Evolutionary conservation across 2,113 vertebrate genomes (phyloP).

Genomic region (Hiodon tergisus): DNA sequence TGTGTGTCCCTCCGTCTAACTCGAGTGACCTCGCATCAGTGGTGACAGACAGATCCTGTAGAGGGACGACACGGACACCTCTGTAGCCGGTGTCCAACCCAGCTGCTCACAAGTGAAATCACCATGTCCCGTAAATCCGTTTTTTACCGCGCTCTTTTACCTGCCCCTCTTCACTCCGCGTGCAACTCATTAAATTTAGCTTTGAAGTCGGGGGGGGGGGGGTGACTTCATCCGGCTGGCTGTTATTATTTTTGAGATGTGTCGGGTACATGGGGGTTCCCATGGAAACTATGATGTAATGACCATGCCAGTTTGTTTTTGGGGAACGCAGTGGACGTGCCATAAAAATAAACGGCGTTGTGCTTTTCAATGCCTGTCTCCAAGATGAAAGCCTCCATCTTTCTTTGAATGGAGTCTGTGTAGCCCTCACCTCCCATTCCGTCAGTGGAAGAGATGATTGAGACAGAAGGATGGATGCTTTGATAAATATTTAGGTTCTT

Average conservation of each 20-base stretch:
- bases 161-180: not conserved
- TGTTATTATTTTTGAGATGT: constrained; percentile 1
- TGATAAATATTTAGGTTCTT: no score
- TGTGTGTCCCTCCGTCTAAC: no score
- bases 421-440: not conserved
- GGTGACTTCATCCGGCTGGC: constrained; percentile 18
- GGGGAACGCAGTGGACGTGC: not conserved
- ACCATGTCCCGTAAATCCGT: not conserved
- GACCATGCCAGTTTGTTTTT: not conserved
- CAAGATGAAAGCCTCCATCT: not conserved
- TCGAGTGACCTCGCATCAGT: no score
- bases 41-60: not conserved
- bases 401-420: not conserved
- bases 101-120: no score
- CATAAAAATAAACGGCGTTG: constrained; percentile 1
- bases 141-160: not conserved
- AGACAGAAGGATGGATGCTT: no score
- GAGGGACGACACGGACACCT: not conserved
- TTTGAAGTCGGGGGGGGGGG: not conserved
- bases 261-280: constrained; percentile 2
- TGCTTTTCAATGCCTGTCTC: not conserved
- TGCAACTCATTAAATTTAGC: constrained; percentile 4
- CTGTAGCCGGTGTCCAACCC: not conserved
- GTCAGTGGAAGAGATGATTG: not conserved
- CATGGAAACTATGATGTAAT: constrained; percentile 27